Conservation (phyloP, 2,113 vertebrate species). For the Mohoua ochrocephala region DNA sequence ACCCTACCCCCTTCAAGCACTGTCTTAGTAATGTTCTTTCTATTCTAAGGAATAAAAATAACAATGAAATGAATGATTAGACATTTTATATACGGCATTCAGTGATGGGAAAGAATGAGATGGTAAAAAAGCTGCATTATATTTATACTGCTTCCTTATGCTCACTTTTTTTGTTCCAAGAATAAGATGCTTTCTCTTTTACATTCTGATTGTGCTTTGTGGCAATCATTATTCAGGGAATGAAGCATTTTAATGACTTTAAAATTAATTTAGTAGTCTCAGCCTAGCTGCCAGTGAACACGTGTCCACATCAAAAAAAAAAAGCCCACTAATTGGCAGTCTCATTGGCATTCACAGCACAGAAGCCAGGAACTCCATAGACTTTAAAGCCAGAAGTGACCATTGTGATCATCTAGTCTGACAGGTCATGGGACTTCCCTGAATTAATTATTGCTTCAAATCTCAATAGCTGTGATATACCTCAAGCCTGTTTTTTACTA, state of each 20-base stretch:
- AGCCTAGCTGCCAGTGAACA: slow-evolving; percentile 32
- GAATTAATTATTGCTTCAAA: slow-evolving; percentile 23
- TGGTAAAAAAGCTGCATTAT: neutral
- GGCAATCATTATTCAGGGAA: slow-evolving; percentile 44
- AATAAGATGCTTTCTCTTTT: slow-evolving; percentile 6
- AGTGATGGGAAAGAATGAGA: neutral
- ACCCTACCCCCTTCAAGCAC: neutral
- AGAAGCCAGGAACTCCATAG: neutral
- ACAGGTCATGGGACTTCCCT: slow-evolving; percentile 15
- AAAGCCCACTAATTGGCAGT: slow-evolving; percentile 47
- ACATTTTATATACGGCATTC: neutral
- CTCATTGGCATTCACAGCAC: slow-evolving; percentile 62
- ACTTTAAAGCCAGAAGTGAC: slow-evolving; percentile 58
- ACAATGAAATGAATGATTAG: neutral
- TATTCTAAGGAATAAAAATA: neutral
- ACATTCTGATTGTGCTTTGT: slow-evolving; percentile 24
- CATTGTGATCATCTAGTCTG: slow-evolving; percentile 40
- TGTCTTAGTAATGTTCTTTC: neutral
- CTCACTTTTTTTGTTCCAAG: neutral
- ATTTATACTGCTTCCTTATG: neutral
- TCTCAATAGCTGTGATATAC: neutral
- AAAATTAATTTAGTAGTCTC: slow-evolving; percentile 62
- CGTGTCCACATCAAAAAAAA: neutral
- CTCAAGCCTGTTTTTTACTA: neutral
- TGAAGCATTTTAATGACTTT: slow-evolving; percentile 41